Conservation (phyloP, 1,140 invertebrate genomes). For the Neuroterus valhalla region DNA sequence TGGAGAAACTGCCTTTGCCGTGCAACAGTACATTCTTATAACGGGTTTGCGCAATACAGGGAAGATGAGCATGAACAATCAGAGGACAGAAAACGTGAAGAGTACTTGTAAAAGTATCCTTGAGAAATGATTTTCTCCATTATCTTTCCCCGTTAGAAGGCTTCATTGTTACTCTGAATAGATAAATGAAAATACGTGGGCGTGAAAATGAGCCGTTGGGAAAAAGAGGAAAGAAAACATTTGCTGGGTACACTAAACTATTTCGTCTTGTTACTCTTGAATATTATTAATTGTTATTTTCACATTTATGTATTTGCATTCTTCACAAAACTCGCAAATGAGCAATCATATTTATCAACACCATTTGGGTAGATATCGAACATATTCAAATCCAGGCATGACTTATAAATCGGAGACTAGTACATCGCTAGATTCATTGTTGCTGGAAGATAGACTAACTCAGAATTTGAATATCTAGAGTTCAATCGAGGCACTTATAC, state of each 20-base stretch:
- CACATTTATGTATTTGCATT: background rate
- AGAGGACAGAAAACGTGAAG: background rate
- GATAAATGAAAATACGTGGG: background rate
- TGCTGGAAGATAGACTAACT: no score
- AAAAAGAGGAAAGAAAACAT: background rate
- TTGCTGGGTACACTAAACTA: background rate
- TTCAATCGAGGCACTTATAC: no score
- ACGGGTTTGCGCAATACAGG: background rate
- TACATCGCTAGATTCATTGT: no score
- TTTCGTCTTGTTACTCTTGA: background rate
- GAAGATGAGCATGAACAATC: background rate
- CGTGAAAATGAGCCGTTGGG: background rate
- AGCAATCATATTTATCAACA: no score
- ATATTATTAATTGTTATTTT: background rate
- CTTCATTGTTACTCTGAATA: constrained; percentile 5
- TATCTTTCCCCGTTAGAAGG: background rate
- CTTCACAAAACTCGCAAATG: no score
- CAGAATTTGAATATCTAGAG: no score
- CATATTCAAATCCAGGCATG: no score
- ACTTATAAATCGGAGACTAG: no score
- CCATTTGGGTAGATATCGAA: no score
- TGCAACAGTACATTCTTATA: background rate
- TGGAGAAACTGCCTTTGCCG: background rate
- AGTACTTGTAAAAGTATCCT: background rate
- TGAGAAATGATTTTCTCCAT: constrained; percentile 19